Evolutionary conservation across 2,113 vertebrate species (phyloP).

Genomic region (Pionites leucogaster): DNA sequence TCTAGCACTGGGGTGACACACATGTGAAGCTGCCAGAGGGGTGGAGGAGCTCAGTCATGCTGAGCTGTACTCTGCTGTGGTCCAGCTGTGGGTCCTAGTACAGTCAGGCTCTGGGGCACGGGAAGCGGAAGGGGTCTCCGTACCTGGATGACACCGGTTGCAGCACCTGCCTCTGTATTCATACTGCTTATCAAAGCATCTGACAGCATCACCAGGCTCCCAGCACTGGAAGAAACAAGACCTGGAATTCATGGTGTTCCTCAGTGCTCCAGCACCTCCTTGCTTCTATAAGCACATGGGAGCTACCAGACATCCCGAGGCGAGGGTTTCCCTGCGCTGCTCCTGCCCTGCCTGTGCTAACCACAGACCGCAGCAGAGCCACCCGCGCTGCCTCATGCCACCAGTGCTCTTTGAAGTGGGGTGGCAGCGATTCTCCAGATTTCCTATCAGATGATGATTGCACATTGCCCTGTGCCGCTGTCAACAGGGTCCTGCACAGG

Average conservation of each 20-base stretch:
- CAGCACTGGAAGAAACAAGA: slow-evolving; percentile 42
- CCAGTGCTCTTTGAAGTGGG: slow-evolving; percentile 26
- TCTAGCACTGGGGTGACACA: background rate
- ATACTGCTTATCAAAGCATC: slow-evolving; percentile 21
- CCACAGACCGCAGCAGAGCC: slow-evolving; percentile 17
- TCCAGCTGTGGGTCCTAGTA: background rate
- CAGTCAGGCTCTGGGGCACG: background rate
- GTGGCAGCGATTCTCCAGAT: background rate
- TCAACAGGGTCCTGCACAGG: background rate
- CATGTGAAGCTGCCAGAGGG: background rate
- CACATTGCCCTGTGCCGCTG: background rate
- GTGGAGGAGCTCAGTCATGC: rapidly evolving
- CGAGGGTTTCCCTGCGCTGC: background rate
- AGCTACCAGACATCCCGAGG: background rate
- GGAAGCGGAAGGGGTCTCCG: background rate
- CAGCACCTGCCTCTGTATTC: slow-evolving; percentile 36
- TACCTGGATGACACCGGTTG: slow-evolving; percentile 61
- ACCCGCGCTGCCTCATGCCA: background rate
- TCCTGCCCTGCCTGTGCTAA: background rate
- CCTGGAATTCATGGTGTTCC: background rate
- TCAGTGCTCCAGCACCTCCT: rapidly evolving
- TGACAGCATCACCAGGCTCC: background rate
- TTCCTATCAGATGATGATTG: background rate
- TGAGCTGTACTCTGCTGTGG: rapidly evolving
- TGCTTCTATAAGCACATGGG: rapidly evolving